These are phyloP conservation scores for Lydus trimaculatus DNA, from an alignment of 2,888 invertebrate genomes.

Conservation along the genomic window DNA sequence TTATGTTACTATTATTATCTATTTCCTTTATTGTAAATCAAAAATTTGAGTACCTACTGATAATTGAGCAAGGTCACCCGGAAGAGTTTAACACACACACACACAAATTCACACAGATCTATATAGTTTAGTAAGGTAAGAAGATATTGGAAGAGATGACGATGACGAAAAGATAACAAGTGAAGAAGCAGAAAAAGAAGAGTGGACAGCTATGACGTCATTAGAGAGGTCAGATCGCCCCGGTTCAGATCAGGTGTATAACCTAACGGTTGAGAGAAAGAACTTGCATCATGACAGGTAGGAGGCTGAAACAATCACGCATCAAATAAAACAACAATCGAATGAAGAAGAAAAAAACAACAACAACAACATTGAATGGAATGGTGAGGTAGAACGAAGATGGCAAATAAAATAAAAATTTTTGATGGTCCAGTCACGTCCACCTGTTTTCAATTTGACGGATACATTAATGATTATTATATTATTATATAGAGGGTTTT, in stretches of 20 bases:
- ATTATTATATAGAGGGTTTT: background rate
- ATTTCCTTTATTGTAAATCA: background rate
- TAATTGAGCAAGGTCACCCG: background rate
- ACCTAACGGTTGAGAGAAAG: slow-evolving; percentile 44
- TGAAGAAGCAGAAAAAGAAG: slow-evolving; percentile 42
- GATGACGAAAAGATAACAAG: slow-evolving; percentile 33
- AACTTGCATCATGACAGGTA: slow-evolving; percentile 43
- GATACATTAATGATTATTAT: slow-evolving; percentile 4
- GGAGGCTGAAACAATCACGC: slow-evolving; percentile 43
- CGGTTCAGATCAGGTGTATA: slow-evolving; percentile 51
- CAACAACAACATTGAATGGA: background rate
- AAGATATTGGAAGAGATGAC: background rate
- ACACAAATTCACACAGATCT: no score
- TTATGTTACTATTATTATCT: background rate
- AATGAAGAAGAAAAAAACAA: no score
- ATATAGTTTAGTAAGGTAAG: background rate
- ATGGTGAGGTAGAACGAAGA: background rate
- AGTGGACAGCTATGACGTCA: slow-evolving; percentile 49
- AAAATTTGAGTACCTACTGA: background rate
- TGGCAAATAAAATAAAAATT: slow-evolving; percentile 18
- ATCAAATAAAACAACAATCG: slow-evolving; percentile 38
- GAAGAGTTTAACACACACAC: background rate
- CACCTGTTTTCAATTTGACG: slow-evolving; percentile 23
- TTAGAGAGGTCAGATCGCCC: slow-evolving; percentile 51
- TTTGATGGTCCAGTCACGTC: slow-evolving; percentile 33